A percentile compares a stretch with the other conserved stretches of the same genome.
phyloP scores from a whole-genome alignment of 2,888 invertebrate genomes.

The Hirtodrosophila cameraria region DNA sequence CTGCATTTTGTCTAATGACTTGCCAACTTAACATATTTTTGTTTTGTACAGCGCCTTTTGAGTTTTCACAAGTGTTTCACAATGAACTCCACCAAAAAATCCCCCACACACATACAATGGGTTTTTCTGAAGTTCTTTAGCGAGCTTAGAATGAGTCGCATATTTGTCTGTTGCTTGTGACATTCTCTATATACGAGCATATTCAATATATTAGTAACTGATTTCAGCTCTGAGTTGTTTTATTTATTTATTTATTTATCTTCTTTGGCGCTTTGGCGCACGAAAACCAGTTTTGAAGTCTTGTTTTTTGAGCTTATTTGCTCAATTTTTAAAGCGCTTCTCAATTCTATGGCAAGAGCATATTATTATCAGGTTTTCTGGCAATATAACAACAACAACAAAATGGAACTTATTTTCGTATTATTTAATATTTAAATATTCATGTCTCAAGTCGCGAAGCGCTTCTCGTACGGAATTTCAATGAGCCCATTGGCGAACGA shows the following conservation, averaged over 20 bases:
- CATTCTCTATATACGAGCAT: slow-evolving; percentile 7
- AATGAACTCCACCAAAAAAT: slow-evolving; percentile 20
- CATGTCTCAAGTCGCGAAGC: slow-evolving; percentile 30
- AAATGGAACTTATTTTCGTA: slow-evolving; percentile 17
- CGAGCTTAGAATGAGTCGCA: slow-evolving; percentile 22
- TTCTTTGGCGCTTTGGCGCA: slow-evolving; percentile 5
- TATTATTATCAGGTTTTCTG: slow-evolving; percentile 39
- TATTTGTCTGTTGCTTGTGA: slow-evolving; percentile 20
- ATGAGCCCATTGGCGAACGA: slow-evolving; percentile 25
- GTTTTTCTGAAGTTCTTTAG: slow-evolving; percentile 28
- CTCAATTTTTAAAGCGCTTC: slow-evolving; percentile 30
- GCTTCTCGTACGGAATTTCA: slow-evolving; percentile 44
- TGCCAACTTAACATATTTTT: slow-evolving; percentile 47
- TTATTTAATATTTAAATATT: slow-evolving; percentile 62
- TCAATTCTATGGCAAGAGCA: slow-evolving; percentile 25
- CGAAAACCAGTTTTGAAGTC: slow-evolving; percentile 51
- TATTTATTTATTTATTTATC: slow-evolving; percentile 7
- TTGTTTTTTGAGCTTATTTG: slow-evolving; percentile 31
- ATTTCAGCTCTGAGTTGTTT: not conserved
- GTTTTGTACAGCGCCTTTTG: slow-evolving; percentile 28
- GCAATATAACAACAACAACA: slow-evolving; percentile 1
- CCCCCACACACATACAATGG: slow-evolving; percentile 22
- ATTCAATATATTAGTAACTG: slow-evolving; percentile 2
- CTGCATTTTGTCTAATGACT: slow-evolving; percentile 76
- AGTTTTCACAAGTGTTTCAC: slow-evolving; percentile 39